Conservation (phyloP, 1,140 invertebrate species). For the Wasmannia auropunctata region DNA sequence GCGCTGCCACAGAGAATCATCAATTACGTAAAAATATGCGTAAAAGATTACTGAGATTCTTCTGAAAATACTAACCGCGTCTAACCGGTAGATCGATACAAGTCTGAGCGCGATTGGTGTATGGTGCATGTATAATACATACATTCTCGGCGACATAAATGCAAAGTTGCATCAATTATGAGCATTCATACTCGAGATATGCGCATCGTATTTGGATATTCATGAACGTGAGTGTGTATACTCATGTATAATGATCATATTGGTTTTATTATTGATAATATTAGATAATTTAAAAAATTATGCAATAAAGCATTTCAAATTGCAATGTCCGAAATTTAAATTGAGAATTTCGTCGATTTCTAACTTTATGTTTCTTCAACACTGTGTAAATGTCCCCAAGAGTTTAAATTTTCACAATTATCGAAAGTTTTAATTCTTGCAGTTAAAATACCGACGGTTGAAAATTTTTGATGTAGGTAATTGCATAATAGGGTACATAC, state of each 20-base stretch:
- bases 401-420: not conserved
- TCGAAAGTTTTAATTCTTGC: not conserved
- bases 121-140: not conserved
- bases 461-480: not conserved
- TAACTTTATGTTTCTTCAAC: not conserved
- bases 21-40: not conserved
- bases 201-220: not conserved
- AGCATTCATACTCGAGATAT: not conserved
- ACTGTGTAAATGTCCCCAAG: not conserved
- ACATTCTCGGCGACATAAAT: not conserved
- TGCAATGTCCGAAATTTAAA: not conserved
- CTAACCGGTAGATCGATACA: constrained; percentile 16
- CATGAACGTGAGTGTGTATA: not conserved
- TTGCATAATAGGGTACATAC: not conserved
- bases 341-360: not conserved
- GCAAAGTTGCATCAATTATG: not conserved
- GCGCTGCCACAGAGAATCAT: not conserved
- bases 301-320: not conserved
- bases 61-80: not conserved
- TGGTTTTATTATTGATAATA: not conserved
- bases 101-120: not conserved
- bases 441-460: not conserved
- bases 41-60: not conserved
- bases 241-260: not conserved
- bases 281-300: not conserved